Base-by-base conservation (phyloP, 1,140 invertebrate genomes). In the Panonychus citri region DNA sequence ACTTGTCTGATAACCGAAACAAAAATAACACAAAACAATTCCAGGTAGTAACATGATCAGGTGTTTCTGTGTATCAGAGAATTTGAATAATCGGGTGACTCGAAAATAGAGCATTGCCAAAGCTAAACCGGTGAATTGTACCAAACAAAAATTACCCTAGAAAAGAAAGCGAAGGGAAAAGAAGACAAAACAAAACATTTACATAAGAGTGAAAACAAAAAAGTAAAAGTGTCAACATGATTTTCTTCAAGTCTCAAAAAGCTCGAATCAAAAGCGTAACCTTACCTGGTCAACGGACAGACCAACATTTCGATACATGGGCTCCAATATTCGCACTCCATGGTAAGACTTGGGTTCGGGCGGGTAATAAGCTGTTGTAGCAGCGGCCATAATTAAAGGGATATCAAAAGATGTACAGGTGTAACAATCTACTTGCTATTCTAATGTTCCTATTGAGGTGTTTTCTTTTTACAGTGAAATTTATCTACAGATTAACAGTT, bases 21-120 rank as follows among this genome's bases (percentile, higher is more conserved):
- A 85, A 70, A 88, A 87, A 72, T 82, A 85, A 59, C 81, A 81
- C 64, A 86, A 77, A 56, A 75, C 66, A 62, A 87, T 71, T 52
- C 85, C 85, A 66, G 82, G 71, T 49, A 79, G 65, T 39, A 86
- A 74, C 57, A 81, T 81, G 65, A 82, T 81, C 54, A 73, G 72
- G 71, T 86, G 82, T 63, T 83, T 76, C 57, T 77, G 74, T 48
- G 74, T 75, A 59, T 78, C 72, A 53, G 77, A 76, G 54, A 78
- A 78, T 58, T 71, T 71, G 3, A 68, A 70, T 52, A 78, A 77
- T 69, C 76, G 79, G 58, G 87, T 71, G 50, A 64, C 69, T 68
- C 63, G 93, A 93, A 65, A 87, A 93, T 26, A 95, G 70, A 17
- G 77, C 79, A 68, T 95, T 95, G 10, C 83, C 82, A 54, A 88